phyloP scores from a whole-genome alignment of 2,888 invertebrate genomes.

The Clusia tigrina region DNA sequence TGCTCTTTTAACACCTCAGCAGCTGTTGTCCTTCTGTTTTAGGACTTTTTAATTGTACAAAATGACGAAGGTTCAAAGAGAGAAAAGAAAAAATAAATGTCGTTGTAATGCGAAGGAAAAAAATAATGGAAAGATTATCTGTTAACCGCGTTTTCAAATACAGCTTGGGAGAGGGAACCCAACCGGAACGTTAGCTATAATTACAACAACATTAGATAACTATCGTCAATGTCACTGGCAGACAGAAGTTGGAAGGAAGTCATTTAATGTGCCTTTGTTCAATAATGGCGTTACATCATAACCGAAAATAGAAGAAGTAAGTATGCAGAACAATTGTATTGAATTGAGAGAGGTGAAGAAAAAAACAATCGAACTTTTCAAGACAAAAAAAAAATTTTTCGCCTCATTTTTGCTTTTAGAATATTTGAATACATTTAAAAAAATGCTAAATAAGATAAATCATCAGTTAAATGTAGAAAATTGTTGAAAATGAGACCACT shows the following conservation, averaged over 20 bases:
- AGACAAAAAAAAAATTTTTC: too few relatives aligned
- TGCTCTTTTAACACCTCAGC: conserved; percentile 47
- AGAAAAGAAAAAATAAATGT: background rate
- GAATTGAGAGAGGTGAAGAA: background rate
- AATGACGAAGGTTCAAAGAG: background rate
- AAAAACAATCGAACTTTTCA: background rate
- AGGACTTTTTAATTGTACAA: conserved; percentile 4
- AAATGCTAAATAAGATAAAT: too few relatives aligned
- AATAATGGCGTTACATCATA: too few relatives aligned
- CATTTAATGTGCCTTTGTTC: too few relatives aligned
- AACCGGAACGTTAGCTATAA: conserved; percentile 31
- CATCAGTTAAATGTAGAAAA: too few relatives aligned
- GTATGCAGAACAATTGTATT: background rate
- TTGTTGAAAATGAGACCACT: too few relatives aligned
- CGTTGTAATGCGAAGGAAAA: background rate
- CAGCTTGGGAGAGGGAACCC: conserved; percentile 27
- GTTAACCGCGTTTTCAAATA: conserved; percentile 21
- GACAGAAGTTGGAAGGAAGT: background rate
- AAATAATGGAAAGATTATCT: conserved; percentile 32
- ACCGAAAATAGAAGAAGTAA: background rate
- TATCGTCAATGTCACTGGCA: conserved; percentile 20
- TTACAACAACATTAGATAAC: conserved; percentile 32
- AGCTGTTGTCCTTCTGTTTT: conserved; percentile 39
- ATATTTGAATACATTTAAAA: too few relatives aligned
- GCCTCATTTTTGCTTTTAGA: too few relatives aligned